Base-by-base conservation (phyloP, 2,888 invertebrate species). In the Coremacera marginata region DNA sequence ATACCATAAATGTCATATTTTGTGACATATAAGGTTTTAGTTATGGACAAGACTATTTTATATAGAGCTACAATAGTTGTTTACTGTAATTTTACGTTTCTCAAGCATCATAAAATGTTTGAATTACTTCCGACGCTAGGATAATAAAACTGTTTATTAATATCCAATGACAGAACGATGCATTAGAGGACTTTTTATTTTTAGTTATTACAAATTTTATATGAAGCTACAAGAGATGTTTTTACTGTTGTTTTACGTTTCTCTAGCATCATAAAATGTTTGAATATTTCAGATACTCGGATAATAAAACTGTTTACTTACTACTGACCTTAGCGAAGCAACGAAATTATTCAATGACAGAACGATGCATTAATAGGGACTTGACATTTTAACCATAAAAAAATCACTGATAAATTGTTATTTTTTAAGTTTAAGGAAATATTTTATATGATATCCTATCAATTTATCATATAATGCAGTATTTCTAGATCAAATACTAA, bases 241-340 rank as follows among this genome's bases (percentile, higher is more conserved):
- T 37, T 5, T 37, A 8, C 4, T 4, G 83, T 86, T 80, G 84
- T 82, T 86, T 76, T 86, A 87, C 86, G 85, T 87, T 87, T 87
- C 86, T 86, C 86, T 76, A 85, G 86, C 86, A 81, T 82, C 81
- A 81, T 81, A 81, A 82, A 79, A 81, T 73, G 79, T 51, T 49
- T 44, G 25, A 67, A 75, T 77, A 76, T 79, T 79, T 81, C 81
- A 83, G 83, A 83, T 82, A 84, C 86, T 85, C 88, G 88, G 87
- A 88, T 87, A 87, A 86, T 86, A 86, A 82, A 85, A 85, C 85
- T 79, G 77, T 1, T 55, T 16, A 5, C 62, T 84, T 85, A 16
- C 0, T 88, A 44, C 87, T 51, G 87, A 87, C 87, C 86, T 82
- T 83, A 87, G 86, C 87, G 87, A 87, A 82, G 80, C 86, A 84